Conservation (phyloP, 2,888 invertebrate species). For the Pemphredon lugubris region DNA sequence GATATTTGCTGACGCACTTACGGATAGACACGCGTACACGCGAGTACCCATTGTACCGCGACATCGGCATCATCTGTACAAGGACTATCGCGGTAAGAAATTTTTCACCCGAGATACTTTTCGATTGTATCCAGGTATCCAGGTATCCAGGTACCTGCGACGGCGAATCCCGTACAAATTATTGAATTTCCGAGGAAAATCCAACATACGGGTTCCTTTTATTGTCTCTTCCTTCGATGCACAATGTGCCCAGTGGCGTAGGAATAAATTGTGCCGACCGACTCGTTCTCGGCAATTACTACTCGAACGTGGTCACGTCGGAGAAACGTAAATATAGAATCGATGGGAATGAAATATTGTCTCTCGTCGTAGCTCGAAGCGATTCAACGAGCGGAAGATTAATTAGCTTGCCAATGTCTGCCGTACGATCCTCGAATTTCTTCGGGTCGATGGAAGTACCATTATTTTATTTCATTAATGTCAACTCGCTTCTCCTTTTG, state of each 20-base stretch:
- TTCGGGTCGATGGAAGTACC: background rate
- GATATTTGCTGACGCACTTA: constrained; percentile 50
- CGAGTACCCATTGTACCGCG: constrained; percentile 29
- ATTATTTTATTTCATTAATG: constrained; percentile 18
- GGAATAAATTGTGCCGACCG: constrained; percentile 21
- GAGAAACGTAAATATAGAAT: constrained; percentile 8
- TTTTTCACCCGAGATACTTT: constrained; percentile 15
- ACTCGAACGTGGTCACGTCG: constrained; percentile 17
- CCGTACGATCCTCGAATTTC: constrained; percentile 7
- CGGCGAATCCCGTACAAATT: constrained; percentile 25
- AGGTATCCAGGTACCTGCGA: constrained; percentile 10
- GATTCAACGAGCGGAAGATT: constrained; percentile 17
- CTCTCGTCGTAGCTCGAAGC: background rate
- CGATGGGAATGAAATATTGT: constrained; percentile 17
- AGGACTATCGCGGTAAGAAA: constrained; percentile 19
- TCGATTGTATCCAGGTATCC: constrained; percentile 26
- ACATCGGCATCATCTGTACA: background rate
- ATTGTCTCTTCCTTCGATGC: constrained; percentile 27
- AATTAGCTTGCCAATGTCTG: constrained; percentile 18
- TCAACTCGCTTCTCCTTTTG: background rate
- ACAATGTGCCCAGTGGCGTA: constrained; percentile 16
- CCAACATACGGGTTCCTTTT: constrained; percentile 21
- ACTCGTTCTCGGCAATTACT: constrained; percentile 9
- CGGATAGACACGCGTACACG: constrained; percentile 27
- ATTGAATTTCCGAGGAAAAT: constrained; percentile 35